Conservation (phyloP, 2,797 vertebrate species). For the Sphaeramia orbicularis region DNA sequence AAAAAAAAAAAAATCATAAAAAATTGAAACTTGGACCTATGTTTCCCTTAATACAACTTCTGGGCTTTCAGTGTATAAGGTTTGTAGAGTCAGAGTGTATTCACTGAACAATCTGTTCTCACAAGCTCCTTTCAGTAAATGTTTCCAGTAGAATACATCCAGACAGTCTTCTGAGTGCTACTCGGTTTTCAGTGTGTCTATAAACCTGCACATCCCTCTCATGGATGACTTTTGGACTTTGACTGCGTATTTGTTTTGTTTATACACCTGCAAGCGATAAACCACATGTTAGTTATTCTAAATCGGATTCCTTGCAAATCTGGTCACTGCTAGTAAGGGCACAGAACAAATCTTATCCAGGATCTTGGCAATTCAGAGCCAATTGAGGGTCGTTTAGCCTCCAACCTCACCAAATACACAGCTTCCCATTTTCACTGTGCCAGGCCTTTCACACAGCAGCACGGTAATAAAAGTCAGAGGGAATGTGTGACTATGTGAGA, state of each 20-base stretch:
- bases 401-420: constrained; percentile 34
- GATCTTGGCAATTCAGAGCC: constrained; percentile 60
- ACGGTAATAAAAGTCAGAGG: constrained; percentile 51
- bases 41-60: no score
- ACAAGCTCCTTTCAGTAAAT: no score
- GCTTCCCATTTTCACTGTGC: constrained; percentile 47
- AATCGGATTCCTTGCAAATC: constrained; percentile 54
- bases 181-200: no score
- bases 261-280: constrained; percentile 33
- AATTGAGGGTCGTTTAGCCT: constrained; percentile 57
- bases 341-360: constrained; percentile 62
- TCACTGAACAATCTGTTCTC: no score
- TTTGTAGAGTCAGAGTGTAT: no score
- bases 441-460: constrained; percentile 44
- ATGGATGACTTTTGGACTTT: constrained; percentile 23
- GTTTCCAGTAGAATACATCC: no score
- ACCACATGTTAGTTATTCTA: constrained; percentile 46
- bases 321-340: constrained; percentile 35
- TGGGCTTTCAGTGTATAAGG: no score
- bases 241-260: constrained; percentile 26
- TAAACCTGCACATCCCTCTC: no score
- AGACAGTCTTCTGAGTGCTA: no score
- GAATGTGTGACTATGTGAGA: constrained; percentile 36
- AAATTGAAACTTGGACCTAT: no score
- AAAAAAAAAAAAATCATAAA: no score